Conservation (phyloP, 2,113 vertebrate genomes). For the Corvus cornix region DNA sequence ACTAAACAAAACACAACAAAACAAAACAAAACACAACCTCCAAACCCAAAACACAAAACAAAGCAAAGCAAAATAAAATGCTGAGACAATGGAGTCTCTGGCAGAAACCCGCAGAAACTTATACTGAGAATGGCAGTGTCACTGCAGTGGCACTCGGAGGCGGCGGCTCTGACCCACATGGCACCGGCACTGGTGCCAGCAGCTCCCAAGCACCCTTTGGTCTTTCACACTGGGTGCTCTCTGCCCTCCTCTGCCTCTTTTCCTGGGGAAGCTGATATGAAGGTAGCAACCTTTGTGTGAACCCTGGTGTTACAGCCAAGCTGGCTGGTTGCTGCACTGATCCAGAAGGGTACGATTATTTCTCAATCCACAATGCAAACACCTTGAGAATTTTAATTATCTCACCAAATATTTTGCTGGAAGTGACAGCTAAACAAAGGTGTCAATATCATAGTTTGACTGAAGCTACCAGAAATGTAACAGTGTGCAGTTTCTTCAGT, state of each 20-base stretch:
- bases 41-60: neutral
- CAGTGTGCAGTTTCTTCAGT: neutral
- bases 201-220: neutral
- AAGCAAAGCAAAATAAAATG: neutral
- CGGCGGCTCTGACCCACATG: rapidly evolving
- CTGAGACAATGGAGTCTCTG: neutral
- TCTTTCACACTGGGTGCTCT: neutral
- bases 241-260: neutral
- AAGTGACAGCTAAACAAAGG: neutral
- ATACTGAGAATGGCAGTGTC: neutral
- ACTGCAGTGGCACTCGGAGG: rapidly evolving
- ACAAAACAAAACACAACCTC: neutral
- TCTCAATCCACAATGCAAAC: neutral
- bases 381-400: neutral
- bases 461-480: neutral
- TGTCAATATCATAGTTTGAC: neutral
- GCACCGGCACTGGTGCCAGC: neutral
- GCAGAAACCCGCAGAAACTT: neutral
- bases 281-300: neutral
- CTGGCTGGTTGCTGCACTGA: neutral
- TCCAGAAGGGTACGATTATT: neutral
- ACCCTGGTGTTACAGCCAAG: neutral
- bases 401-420: neutral
- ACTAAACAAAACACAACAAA: neutral
- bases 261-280: neutral